Percentiles rank a stretch among this genome's conserved stretches.
Conservation (phyloP, 2,888 invertebrate species). For the Noctua fimbriata region DNA sequence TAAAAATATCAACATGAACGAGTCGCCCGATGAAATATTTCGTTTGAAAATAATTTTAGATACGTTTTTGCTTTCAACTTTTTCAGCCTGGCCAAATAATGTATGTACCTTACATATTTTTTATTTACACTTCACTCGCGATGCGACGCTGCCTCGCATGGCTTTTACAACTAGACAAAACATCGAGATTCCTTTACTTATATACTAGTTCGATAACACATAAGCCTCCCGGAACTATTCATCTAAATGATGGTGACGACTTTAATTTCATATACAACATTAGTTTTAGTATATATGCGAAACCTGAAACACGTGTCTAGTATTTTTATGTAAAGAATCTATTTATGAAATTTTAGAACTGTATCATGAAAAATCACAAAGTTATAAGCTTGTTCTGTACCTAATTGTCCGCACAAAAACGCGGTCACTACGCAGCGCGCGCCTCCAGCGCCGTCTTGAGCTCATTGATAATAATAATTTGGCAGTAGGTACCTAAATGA, state of each 20-base stretch:
- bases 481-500: too few species aligned
- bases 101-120: neutral
- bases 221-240: neutral
- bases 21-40: neutral
- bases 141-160: neutral
- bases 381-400: too few species aligned
- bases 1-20: conserved; percentile 44
- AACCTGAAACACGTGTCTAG: too few species aligned
- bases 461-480: too few species aligned
- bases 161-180: neutral
- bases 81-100: neutral
- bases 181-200: too few species aligned
- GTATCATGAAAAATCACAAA: too few species aligned
- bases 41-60: neutral
- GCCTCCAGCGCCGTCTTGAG: too few species aligned
- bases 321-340: too few species aligned
- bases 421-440: too few species aligned
- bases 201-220: neutral
- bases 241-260: neutral
- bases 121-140: conserved; percentile 2
- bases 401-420: too few species aligned
- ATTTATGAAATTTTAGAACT: too few species aligned
- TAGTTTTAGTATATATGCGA: too few species aligned
- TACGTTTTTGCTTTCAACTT: neutral
- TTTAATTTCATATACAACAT: neutral